These are phyloP conservation scores for Pyrocoelia pectoralis DNA, from an alignment of 2,888 invertebrate species.

Conservation along the genomic window DNA sequence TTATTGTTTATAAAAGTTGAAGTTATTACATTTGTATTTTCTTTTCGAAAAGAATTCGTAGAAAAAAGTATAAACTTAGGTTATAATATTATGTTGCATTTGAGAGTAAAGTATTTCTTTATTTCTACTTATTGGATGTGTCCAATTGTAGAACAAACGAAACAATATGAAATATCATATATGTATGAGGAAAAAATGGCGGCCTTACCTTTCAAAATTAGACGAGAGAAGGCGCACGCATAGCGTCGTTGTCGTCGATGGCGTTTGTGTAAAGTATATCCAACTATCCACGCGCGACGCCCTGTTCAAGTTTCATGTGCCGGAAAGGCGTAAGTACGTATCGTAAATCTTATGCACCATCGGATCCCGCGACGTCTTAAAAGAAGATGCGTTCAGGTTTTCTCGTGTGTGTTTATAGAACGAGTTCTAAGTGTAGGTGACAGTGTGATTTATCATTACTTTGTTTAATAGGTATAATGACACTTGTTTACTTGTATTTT, in stretches of 20 bases:
- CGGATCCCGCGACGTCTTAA: slow-evolving; percentile 15
- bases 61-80: no score
- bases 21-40: no score
- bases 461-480: slow-evolving; percentile 26
- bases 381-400: slow-evolving; percentile 25
- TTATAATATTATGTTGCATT: no score
- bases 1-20: no score
- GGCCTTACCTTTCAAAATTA: slow-evolving; percentile 31
- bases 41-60: no score
- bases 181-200: slow-evolving; percentile 28
- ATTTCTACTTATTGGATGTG: no score
- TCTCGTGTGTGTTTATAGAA: slow-evolving; percentile 19
- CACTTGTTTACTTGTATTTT: slow-evolving; percentile 24
- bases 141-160: no score
- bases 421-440: slow-evolving; percentile 36
- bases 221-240: slow-evolving; percentile 38
- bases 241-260: slow-evolving; percentile 36
- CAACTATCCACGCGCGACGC: slow-evolving; percentile 41
- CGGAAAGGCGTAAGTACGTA: slow-evolving; percentile 20
- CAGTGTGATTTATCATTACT: slow-evolving; percentile 22
- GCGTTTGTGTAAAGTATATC: slow-evolving; percentile 37
- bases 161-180: no score
- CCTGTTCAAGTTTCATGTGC: slow-evolving; percentile 34
- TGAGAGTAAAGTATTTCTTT: no score
- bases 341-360: slow-evolving; percentile 22